Evolutionary conservation across 2,797 vertebrate species (phyloP).

Genomic region (Bradypodion pumilum): DNA sequence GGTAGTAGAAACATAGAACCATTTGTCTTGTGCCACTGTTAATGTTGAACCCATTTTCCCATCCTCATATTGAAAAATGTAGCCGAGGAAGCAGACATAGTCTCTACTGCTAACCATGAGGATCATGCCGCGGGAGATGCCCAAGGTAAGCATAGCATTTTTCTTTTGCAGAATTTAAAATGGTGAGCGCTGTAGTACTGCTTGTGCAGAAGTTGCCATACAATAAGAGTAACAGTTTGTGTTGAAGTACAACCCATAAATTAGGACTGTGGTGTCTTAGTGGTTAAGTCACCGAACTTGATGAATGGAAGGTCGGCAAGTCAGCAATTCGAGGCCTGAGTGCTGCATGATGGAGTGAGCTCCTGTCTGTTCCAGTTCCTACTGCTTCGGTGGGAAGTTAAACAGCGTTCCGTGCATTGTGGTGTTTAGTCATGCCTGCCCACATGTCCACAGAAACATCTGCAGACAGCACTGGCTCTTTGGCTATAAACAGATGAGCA

Average conservation of each 20-base stretch:
- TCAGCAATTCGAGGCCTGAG: no score
- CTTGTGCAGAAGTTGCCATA: neutral
- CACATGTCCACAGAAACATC: no score
- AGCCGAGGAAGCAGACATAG: conserved; percentile 80
- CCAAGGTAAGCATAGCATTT: conserved; percentile 72
- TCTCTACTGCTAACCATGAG: conserved; percentile 76
- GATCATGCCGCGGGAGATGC: conserved; percentile 76
- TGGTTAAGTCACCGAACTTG: no score
- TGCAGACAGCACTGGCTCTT: no score
- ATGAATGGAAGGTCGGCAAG: no score
- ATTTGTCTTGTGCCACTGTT: conserved; percentile 20
- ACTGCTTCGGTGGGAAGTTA: no score
- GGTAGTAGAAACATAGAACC: conserved; percentile 26
- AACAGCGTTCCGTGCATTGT: no score
- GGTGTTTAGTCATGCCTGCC: no score
- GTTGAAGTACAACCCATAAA: neutral
- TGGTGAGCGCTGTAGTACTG: neutral
- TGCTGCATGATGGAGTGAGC: no score
- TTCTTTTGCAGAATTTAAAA: neutral
- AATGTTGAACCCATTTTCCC: conserved; percentile 54
- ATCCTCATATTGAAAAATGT: conserved; percentile 48
- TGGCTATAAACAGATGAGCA: no score
- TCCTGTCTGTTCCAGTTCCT: no score
- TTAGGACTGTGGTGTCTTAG: no score
- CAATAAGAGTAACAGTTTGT: neutral